Base-by-base conservation (phyloP, 2,113 vertebrate genomes). In the Pelusios castaneus region DNA sequence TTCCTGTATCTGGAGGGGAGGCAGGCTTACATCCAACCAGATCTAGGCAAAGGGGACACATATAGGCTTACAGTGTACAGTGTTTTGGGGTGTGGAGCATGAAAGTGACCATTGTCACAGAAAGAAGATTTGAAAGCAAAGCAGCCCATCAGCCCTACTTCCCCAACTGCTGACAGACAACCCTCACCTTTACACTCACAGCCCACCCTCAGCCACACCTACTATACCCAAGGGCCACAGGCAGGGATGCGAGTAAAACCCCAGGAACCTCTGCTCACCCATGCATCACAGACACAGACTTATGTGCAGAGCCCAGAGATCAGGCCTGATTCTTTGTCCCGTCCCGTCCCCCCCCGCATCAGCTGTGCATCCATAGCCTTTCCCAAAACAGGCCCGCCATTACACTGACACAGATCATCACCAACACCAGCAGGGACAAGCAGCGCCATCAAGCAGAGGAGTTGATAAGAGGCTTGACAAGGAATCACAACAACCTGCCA, bases 321-420 rank as follows among this genome's bases (percentile, higher is more conserved):
- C 87, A 92, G 83, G 91, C 92, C 94, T 94, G 92, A 92, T 85
- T 95, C 89, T 79, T 80, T 2, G 22, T 0, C 88, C n/a, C n/a
- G n/a, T n/a, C n/a, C n/a, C n/a, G n/a, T n/a, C n/a, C n/a, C n/a
- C n/a, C n/a, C 87, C 82, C 90, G 82, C 63, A 76, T 82, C 10
- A 43, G 89, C 78, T 75, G 87, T 67, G 10, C 92, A 58, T 89
- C 90, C 93, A 81, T 54, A 94, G 47, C 85, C 89, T 51, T 93
- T 45, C 24, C 77, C 16, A 27, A 38, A 21, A 43, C 43, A 49
- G 95, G 94, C 43, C 78, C 29, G 45, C 3, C 51, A 85, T 89
- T 82, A 58, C 11, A 41, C 43, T 70, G 81, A 1, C 29, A 43
- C 10, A 43, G 47, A 2, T 73, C 87, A 91, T 85, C 94, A 96